Evolutionary conservation across 2,797 vertebrate species (phyloP).

Genomic region (Sebastolobus altivelis): DNA sequence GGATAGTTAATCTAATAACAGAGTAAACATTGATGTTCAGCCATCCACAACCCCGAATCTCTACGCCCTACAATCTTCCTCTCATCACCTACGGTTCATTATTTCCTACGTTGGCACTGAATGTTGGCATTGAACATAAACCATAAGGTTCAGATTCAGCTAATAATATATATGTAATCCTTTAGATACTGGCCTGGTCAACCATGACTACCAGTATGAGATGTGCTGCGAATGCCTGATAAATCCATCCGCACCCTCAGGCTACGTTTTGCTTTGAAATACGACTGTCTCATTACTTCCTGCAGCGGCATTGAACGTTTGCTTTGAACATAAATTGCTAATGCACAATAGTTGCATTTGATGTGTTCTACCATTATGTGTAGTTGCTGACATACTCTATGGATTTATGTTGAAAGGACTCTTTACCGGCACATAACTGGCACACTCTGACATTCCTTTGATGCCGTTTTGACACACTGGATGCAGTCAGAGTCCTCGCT

Average conservation of each 20-base stretch:
- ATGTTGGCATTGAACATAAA: not conserved
- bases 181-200: not conserved
- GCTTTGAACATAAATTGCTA: conserved; percentile 35
- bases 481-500: not conserved
- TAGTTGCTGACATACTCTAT: conserved; percentile 1
- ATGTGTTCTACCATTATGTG: conserved; percentile 5
- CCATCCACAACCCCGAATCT: not conserved
- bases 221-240: conserved; percentile 13
- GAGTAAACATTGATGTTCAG: no score
- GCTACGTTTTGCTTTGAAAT: conserved; percentile 20
- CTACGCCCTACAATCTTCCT: not conserved
- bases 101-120: not conserved
- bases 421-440: not conserved
- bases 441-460: conserved; percentile 19
- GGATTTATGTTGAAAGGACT: conserved; percentile 15
- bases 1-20: no score
- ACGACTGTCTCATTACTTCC: conserved; percentile 4
- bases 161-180: not conserved
- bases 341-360: conserved; percentile 8
- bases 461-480: not conserved
- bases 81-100: not conserved
- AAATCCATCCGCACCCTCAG: not conserved
- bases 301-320: not conserved
- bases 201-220: not conserved
- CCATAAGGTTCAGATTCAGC: not conserved